phyloP scores from a whole-genome alignment of 23 tunicate species.

The Botrylloides violaceus region DNA sequence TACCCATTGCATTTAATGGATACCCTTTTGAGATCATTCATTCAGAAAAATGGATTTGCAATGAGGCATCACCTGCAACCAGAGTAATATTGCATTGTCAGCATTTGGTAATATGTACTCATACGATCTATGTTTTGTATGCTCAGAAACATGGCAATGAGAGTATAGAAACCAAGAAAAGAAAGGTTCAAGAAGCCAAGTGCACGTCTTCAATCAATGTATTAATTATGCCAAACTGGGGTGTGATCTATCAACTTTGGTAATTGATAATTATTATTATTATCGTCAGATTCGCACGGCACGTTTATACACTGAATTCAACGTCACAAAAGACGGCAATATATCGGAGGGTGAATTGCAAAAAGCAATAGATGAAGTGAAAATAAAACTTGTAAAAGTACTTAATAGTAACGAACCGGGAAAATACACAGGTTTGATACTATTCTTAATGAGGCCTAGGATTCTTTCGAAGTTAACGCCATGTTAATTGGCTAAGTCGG shows the following conservation, averaged over 20 bases:
- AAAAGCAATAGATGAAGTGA: constrained; percentile 32
- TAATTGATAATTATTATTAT: background rate
- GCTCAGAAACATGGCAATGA: no score
- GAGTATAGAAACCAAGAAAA: background rate
- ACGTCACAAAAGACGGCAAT: background rate
- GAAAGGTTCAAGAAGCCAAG: background rate
- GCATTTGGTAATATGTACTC: background rate
- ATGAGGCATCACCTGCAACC: constrained; percentile 5
- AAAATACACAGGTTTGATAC: constrained; percentile 17
- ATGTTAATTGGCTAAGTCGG: no score
- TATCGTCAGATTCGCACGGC: constrained; percentile 33
- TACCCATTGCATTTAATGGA: constrained; percentile 58
- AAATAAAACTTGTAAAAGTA: constrained; percentile 6
- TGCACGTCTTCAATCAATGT: background rate
- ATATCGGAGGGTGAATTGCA: background rate
- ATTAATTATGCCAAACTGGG: no score
- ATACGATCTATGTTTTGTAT: background rate
- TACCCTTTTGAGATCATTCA: constrained; percentile 44
- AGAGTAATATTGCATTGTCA: background rate
- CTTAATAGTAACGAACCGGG: constrained; percentile 2
- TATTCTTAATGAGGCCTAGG: background rate
- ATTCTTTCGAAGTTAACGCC: no score
- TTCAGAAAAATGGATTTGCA: constrained; percentile 50
- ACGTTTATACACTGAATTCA: constrained; percentile 19
- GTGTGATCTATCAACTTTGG: background rate